Percentiles rank a stretch among this genome's conserved stretches.
These are phyloP conservation scores for Tigriopus japonicus DNA, from an alignment of 1,140 invertebrate species.

Conservation along the genomic window DNA sequence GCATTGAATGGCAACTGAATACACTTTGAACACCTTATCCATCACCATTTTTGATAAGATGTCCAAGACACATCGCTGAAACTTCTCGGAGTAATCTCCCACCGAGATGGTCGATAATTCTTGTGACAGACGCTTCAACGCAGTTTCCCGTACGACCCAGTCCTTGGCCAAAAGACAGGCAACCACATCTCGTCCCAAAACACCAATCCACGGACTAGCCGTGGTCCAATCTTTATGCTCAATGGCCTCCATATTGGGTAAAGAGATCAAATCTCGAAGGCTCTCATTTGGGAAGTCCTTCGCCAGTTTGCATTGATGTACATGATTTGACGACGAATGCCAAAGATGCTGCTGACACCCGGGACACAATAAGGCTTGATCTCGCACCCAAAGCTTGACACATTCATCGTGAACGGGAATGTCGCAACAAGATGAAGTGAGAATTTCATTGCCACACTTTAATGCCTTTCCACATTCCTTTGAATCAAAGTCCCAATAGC, in stretches of 20 bases:
- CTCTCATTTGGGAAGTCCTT: no score
- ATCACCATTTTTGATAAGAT: constrained; percentile 27
- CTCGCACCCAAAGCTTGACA: no score
- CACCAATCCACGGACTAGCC: neutral
- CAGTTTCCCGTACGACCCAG: neutral
- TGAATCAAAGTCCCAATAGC: no score
- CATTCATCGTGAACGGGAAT: no score
- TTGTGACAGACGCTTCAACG: neutral
- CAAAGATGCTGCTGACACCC: no score
- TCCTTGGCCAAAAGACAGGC: neutral
- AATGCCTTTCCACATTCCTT: no score
- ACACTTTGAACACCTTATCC: constrained; percentile 32
- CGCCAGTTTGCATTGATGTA: no score
- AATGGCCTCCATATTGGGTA: neutral
- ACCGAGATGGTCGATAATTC: neutral
- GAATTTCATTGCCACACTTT: no score
- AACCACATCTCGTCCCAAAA: neutral
- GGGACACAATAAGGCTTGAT: no score
- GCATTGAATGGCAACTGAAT: constrained; percentile 28
- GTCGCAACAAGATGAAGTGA: no score
- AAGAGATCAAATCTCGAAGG: neutral
- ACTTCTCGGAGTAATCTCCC: constrained; percentile 18
- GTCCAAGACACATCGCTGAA: constrained; percentile 24
- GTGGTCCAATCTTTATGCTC: neutral
- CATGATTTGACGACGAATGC: no score